Evolutionary conservation across 2,888 invertebrate genomes (phyloP), one percentile per base, ranked within the genome.

Genomic region (Cremastinae sp.): DNA sequence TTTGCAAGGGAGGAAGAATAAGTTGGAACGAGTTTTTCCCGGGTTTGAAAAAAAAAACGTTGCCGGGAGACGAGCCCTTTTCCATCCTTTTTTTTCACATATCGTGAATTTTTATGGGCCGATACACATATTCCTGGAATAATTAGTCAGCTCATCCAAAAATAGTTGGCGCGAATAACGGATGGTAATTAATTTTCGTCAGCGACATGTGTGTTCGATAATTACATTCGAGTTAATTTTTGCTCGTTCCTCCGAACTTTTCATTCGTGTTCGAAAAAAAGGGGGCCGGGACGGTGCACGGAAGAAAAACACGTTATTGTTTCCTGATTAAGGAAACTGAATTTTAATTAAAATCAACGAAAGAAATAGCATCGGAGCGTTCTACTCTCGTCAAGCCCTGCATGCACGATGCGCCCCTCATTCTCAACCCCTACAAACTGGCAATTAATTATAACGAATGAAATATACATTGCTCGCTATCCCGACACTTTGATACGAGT

Each of bases 321-420:
- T 80, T 81, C 69, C 78, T 80, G 80, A 82, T 81, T 80, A 78
- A 71, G 58, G 66, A 22, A 56, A 70, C 77, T 79, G 79, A 75
- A 82, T 82, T 83, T 83, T 82, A 82, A 82, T 81, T 81, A 81
- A 80, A 80, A 75, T 49, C 75, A 68, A 56, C 68, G 68, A 59
- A 56, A 16, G 34, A 69, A 62, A 74, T 74, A 71, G 45, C 70
- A 59, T 49, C 47, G 38, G 14, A 68, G 9, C 66, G 10, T 56
- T 47, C 10, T 36, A 14, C 34, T 20, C 47, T 56, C 56, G 20
- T 47, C 66, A 56, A 47, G 36, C 38, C 56, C n/a, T 12, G 10
- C 10, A 12, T n/a, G 34, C 28, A 7, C 41, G 41, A 16, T 38
- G 47, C 49, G 8, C 45, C 20, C 8, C 34, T 16, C 58, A 28